Evolutionary conservation across 1,140 invertebrate species (phyloP), one percentile per base, ranked within the genome.

Genomic region (Drosophila nebulosa): DNA sequence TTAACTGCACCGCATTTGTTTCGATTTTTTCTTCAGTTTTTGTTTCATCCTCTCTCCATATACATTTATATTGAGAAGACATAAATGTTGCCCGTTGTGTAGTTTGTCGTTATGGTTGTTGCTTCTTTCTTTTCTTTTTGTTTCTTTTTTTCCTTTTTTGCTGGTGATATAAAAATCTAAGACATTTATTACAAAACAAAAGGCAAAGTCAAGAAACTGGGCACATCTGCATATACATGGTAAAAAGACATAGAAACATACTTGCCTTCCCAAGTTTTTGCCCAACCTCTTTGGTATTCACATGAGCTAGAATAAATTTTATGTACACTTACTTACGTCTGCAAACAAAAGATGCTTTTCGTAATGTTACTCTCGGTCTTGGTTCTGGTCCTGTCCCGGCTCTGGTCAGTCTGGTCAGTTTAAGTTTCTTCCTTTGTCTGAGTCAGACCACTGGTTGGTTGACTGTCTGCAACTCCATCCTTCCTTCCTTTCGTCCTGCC

Each of bases 301-400:
- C 74, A 77, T 74, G 65, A 73, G 74, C 78, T 72, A 64, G 79
- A 81, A 81, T 81, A 86, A 81, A 86, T 86, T 86, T 69, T 86
- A 88, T 86, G 81, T 86, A 86, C 81, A 86, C 76, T 86, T 86
- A 86, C 81, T 86, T 86, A 86, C 81, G 79, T 81, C 78, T 75
- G 81, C 81, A 86, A 86, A 86, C 81, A 86, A 88, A 81, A 83
- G 86, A 69, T 56, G 67, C 69, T 69, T 18, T 18, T 60, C 74
- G 64, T 81, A 78, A 86, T 83, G 78, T 85, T 78, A 85, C 83
- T 85, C 39, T 81, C n/a, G 81, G 78, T 81, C 78, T 62, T 9
- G 59, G 50, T 42, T 50, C 26, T 55, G 79, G 79, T 70, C 74
- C n/a, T n/a, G 64, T 24, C 36, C 32, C 22, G 24, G 46, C 35